Percentiles rank a stretch among this genome's conserved stretches.
Evolutionary conservation across 2,888 invertebrate genomes (phyloP).

Genomic region (Acrocera orbiculus): DNA sequence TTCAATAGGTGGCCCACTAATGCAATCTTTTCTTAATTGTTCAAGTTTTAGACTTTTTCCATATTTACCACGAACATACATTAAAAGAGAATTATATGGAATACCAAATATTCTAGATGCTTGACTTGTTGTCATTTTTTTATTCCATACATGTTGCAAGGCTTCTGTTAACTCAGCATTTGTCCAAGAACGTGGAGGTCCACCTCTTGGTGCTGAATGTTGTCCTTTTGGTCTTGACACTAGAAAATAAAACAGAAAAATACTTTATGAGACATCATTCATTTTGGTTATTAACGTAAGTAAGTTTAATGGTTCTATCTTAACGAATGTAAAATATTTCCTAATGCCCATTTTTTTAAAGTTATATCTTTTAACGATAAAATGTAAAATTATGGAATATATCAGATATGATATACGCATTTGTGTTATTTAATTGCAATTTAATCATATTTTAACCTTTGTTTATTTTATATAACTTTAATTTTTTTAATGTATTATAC

Average conservation of each 20-base stretch:
- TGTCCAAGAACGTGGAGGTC: constrained; percentile 82
- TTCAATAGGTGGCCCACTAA: constrained; percentile 59
- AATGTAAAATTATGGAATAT: too few relatives aligned
- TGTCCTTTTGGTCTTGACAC: constrained; percentile 77
- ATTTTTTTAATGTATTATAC: too few relatives aligned
- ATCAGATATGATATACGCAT: too few relatives aligned
- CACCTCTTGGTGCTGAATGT: constrained; percentile 77
- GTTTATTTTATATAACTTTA: too few relatives aligned
- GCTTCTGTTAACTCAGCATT: constrained; percentile 82
- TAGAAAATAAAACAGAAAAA: constrained; percentile 25
- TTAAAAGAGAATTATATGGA: constrained; percentile 79
- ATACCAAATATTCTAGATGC: constrained; percentile 81
- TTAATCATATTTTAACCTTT: too few relatives aligned
- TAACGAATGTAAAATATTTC: too few relatives aligned
- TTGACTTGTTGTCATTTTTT: constrained; percentile 86
- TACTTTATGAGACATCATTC: too few relatives aligned
- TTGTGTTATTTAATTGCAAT: too few relatives aligned
- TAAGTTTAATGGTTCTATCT: too few relatives aligned
- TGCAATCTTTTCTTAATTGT: constrained; percentile 73
- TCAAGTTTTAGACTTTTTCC: constrained; percentile 83
- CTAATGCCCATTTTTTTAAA: too few relatives aligned
- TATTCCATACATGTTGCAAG: constrained; percentile 86
- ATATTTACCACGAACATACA: constrained; percentile 85
- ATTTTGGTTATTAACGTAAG: too few relatives aligned
- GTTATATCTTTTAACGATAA: too few relatives aligned